Evolutionary conservation across 2,797 vertebrate species (phyloP), one percentile per base, ranked within the genome.

Genomic region (Sebastes dallii): DNA sequence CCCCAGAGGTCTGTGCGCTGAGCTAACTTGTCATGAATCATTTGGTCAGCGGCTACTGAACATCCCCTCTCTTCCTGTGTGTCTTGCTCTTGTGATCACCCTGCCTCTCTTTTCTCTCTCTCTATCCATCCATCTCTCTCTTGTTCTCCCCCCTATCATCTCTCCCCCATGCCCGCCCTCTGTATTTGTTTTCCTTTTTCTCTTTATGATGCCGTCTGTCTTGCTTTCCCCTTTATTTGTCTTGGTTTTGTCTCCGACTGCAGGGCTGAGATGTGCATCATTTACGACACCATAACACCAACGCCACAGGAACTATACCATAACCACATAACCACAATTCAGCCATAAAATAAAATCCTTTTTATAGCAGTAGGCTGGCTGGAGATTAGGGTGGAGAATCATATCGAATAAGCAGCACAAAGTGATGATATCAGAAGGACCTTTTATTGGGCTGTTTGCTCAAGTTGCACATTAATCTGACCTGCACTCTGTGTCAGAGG

Each of bases 1-100:
- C 85, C 82, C 86, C 82, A 66, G 72, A 88, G 89, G 79, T 89
- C 82, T 64, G 61, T 13, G 70, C 70, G 10, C 86, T 84, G 83
- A 88, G 84, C 89, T 81, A 80, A 89, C 85, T 86, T 81, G 88
- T 91, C 89, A 92, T 81, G 85, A 91, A 88, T 89, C 86, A 90
- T 92, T 88, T 86, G 85, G 77, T 92, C 83, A 84, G 62, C 22
- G 2, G 81, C 70, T 22, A 13, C 72, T 22, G 83, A 86, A 75
- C 74, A 42, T 74, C 80, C 30, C 55, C 67, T 72, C 72, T 75
- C 70, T 54, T 78, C 75, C 76, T 80, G 7, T 12, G 69, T 30
- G 12, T 78, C 75, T 75, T 9, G 11, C 54, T 54, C 61, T 80
- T 36, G 3, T 32, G 18, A 30, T 62, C 59, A 2, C 68, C 46